phyloP scores from a whole-genome alignment of 64 coral and sea anemone genomes.

The Acropora yongei region DNA sequence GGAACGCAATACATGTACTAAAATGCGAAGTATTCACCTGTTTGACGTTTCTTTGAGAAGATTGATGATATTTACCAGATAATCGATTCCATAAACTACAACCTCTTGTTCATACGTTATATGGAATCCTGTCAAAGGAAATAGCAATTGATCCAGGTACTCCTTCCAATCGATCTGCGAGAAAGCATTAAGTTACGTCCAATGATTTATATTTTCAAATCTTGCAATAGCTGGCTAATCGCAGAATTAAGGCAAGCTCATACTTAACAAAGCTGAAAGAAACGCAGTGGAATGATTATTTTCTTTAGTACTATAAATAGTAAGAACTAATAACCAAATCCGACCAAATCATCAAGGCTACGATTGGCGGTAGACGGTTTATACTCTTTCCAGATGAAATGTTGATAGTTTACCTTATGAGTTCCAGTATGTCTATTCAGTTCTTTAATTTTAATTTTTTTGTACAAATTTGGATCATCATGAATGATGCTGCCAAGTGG shows the following conservation, averaged over 20 bases:
- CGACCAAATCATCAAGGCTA: too few species aligned
- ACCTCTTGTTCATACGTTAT: constrained; percentile 34
- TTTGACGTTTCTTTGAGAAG: constrained; percentile 37
- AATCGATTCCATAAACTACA: constrained; percentile 46
- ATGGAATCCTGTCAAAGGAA: constrained; percentile 18
- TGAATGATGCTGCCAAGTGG: neutral
- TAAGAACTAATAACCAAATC: too few species aligned
- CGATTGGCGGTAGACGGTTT: too few species aligned
- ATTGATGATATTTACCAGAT: constrained; percentile 34
- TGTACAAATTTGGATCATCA: constrained; percentile 39
- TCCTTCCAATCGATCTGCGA: constrained; percentile 26
- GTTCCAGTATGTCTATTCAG: constrained; percentile 9
- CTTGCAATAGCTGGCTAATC: too few species aligned
- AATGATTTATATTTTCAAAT: too few species aligned
- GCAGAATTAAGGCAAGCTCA: too few species aligned
- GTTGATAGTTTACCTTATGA: neutral
- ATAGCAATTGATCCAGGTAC: constrained; percentile 18
- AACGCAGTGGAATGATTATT: too few species aligned
- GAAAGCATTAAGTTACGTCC: neutral
- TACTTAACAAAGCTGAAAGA: too few species aligned
- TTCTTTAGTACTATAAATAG: too few species aligned
- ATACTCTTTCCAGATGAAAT: too few species aligned
- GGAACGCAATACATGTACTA: neutral
- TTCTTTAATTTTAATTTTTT: constrained; percentile 27
- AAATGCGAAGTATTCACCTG: constrained; percentile 17